Base-by-base conservation (phyloP, 2,888 invertebrate species). In the Epistrophe grossulariae region DNA sequence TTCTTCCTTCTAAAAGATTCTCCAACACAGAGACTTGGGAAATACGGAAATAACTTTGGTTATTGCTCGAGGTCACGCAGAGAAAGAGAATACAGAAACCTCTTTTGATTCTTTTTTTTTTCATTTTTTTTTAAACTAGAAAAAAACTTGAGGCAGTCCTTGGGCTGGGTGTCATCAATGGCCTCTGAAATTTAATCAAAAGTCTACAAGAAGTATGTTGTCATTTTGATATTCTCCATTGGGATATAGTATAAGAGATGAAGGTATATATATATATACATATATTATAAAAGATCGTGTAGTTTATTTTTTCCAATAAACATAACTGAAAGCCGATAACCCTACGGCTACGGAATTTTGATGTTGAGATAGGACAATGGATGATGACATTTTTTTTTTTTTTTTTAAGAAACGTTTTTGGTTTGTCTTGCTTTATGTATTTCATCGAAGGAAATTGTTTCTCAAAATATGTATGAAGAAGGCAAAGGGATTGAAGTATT, bases 161-260 rank as follows among this genome's bases (percentile, higher is more conserved):
- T 55, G 68, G 45, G 52, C 48, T 40, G 24, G n/a, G 55, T 66
- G 31, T 68, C 35, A 31, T 80, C 80, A 45, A 77, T 71, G 62
- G 73, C 68, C 45, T 85, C 50, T 72, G 66, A 85, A 81, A 81
- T 81, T 81, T 81, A 85, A 85, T 85, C 77, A 85, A 78, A 38
- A 70, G 71, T 64, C 24, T 73, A 68, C 52, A 79, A 70, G 11
- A 62, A 78, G 15, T 40, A 43, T 40, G 50, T 66, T 70, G 59
- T 68, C 66, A 24, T 68, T 80, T 76, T 79, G 43, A 55, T 59
- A 48, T 71, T 40, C 57, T 4, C 57, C 4, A 59, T 50, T 57
- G 48, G 55, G 52, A 40, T 35, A 13, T 24, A n/a, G n/a, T n/a
- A 40, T 24, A 13, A 24, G 31, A 3, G 31, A 52, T 13, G 13